Base-by-base conservation (phyloP, 2,113 vertebrate genomes). In the Oreochromis aureus region DNA sequence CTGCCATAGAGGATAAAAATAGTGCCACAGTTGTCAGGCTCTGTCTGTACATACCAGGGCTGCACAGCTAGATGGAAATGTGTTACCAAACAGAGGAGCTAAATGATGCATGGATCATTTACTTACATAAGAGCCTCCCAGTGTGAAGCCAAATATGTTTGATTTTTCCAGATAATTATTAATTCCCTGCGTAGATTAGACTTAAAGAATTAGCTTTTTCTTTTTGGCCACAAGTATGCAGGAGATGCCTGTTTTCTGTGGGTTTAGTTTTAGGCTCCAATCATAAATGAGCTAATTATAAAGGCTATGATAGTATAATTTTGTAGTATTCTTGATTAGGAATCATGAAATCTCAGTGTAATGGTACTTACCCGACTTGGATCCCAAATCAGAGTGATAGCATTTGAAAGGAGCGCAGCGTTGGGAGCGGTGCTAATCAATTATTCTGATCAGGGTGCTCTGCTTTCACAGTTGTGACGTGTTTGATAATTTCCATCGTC, bases 1-100 rank as follows among this genome's bases (percentile, higher is more conserved):
- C 95, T 97, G 95, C 91, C 90, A 18, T 80, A 3, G 63, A 61
- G 81, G 90, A 88, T 92, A 94, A 93, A 96, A 95, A 96, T 96
- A 96, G 96, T 46, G 90, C 78, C 88, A 48, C 88, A 91, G 91
- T 91, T 92, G 90, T 94, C 91, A 91, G 82, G 91, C 82, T 73
- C n/a, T 86, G 81, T 92, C 80, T 91, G 84, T 63, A 86, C 87
- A 90, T 91, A 81, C 85, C 91, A 46, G 10, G 41, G 81, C 13
- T 66, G 71, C 87, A 36, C 79, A 53, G 87, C 46, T 10, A 85
- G 36, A 83, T 59, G 86, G 76, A 85, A 83, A 80, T 73, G 56
- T 48, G 30, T 84, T 87, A 71, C 61, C 76, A 80, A 80, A 73
- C 86, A 87, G 54, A 86, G 4, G 44, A 73, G 87, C 16, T 39